These are phyloP conservation scores for Varecia variegata DNA, from an alignment of 2,797 vertebrate species.

Conservation along the genomic window DNA sequence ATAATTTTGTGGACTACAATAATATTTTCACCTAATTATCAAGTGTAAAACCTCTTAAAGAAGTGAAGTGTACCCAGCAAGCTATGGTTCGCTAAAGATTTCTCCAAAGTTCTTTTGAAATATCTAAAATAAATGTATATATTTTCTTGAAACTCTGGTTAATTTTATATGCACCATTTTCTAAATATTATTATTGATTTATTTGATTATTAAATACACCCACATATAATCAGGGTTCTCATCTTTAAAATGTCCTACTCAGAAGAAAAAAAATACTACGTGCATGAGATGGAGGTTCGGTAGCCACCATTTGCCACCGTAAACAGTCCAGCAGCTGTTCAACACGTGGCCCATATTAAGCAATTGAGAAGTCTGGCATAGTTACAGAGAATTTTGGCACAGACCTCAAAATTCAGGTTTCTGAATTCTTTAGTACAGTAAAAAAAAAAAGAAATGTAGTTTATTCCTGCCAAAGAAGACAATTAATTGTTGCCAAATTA, in stretches of 20 bases:
- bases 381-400: constrained; percentile 1
- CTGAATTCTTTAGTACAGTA: constrained; percentile 6
- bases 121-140: background rate
- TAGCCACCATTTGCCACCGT: background rate
- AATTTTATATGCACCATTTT: background rate
- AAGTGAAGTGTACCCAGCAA: background rate
- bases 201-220: background rate
- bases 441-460: background rate
- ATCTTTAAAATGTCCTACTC: background rate
- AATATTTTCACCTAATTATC: background rate
- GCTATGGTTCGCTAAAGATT: background rate
- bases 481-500: constrained; percentile 46
- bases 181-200: background rate
- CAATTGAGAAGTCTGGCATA: background rate
- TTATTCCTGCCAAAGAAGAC: background rate
- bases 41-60: background rate
- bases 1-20: background rate
- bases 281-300: background rate
- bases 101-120: background rate
- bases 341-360: background rate
- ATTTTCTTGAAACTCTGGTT: background rate
- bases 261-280: background rate
- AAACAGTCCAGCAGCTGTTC: background rate
- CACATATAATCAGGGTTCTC: background rate
- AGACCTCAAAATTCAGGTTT: constrained; percentile 21